Percentiles rank a stretch among this genome's conserved stretches.
Evolutionary conservation across 1,140 invertebrate species (phyloP).

Genomic region (Drosophila fuyamai): DNA sequence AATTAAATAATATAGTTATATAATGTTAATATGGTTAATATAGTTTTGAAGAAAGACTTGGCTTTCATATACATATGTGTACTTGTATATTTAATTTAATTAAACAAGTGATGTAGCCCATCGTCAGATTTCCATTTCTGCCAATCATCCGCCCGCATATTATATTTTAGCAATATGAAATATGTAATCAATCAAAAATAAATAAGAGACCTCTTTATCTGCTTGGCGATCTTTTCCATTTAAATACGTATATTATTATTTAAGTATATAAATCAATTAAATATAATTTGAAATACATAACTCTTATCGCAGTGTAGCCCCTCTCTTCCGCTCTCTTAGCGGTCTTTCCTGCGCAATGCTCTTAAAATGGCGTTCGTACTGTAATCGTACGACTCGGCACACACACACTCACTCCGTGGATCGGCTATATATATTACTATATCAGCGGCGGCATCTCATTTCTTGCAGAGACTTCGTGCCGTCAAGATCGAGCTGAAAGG

Average conservation of each 20-base stretch:
- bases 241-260: background rate
- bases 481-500: constrained; percentile 43
- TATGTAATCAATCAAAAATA: background rate
- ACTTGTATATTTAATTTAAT: constrained; percentile 6
- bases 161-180: constrained; percentile 4
- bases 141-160: background rate
- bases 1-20: too few species aligned
- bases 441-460: constrained; percentile 61
- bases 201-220: too few species aligned
- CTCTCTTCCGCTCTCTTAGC: constrained; percentile 21
- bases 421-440: constrained; percentile 65
- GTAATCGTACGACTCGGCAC: constrained; percentile 23
- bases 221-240: too few species aligned
- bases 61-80: background rate
- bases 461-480: constrained; percentile 71
- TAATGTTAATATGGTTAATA: too few species aligned
- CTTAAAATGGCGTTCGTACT: constrained; percentile 59
- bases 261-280: background rate
- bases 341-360: constrained; percentile 32
- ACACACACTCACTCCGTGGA: constrained; percentile 1
- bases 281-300: background rate
- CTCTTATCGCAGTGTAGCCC: constrained; percentile 24
- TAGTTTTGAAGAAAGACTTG: too few species aligned
- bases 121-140: constrained; percentile 3
- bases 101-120: constrained; percentile 26